Conservation (phyloP, 1,140 invertebrate species). For the Diorhabda sublineata region DNA sequence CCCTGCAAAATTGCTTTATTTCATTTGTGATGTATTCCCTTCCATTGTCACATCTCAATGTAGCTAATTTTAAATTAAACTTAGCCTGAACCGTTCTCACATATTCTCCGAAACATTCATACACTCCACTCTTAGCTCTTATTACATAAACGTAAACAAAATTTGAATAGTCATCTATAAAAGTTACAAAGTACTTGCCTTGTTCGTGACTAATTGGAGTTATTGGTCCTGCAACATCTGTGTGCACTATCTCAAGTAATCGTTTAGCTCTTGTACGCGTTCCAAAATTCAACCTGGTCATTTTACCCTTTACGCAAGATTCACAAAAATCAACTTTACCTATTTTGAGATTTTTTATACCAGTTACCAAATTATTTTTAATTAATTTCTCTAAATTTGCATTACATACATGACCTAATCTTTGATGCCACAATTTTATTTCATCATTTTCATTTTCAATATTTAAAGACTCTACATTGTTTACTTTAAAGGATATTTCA, state of each 20-base stretch:
- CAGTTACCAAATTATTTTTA: background rate
- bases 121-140: background rate
- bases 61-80: no score
- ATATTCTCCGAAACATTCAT: conserved; percentile 18
- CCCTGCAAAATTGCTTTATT: conserved; percentile 31
- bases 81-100: background rate
- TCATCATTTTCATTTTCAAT: background rate
- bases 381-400: conserved; percentile 20
- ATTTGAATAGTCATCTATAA: conserved; percentile 28
- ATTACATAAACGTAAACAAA: conserved; percentile 22
- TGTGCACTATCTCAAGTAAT: conserved; percentile 11
- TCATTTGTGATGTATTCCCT: conserved; percentile 31
- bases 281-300: conserved; percentile 32
- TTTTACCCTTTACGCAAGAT: conserved; percentile 33
- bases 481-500: no score
- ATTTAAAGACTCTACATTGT: background rate
- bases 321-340: conserved; percentile 27
- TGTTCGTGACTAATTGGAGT: conserved; percentile 34
- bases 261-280: conserved; percentile 26
- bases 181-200: conserved; percentile 42
- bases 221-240: conserved; percentile 22
- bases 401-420: conserved; percentile 24
- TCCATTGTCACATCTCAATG: conserved; percentile 27
- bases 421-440: conserved; percentile 20
- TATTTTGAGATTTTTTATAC: conserved; percentile 9